Percentiles rank a stretch among this genome's conserved stretches.
phyloP scores from a whole-genome alignment of 2,113 vertebrate species.

The Scytalopus superciliaris region DNA sequence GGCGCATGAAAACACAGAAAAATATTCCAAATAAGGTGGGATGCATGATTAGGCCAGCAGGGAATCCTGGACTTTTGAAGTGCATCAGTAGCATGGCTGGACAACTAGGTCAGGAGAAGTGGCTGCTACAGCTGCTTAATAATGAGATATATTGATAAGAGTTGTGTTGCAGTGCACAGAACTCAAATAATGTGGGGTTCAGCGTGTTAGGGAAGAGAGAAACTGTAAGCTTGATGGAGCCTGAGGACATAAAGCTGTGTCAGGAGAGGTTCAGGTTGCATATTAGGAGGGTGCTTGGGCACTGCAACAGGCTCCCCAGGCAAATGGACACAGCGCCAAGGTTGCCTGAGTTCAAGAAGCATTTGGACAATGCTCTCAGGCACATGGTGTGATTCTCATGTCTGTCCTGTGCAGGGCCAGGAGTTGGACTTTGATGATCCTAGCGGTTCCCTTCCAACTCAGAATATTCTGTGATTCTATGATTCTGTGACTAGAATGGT shows the following conservation, averaged over 20 bases:
- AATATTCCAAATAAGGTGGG: not conserved
- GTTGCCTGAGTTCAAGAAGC: not conserved
- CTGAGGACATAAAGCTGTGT: not conserved
- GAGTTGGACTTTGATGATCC: not conserved
- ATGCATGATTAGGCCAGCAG: not conserved
- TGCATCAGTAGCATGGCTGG: not conserved
- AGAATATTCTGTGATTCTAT: not conserved
- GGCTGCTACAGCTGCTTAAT: not conserved
- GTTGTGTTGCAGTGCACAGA: not conserved
- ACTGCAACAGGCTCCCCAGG: not conserved
- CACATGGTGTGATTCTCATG: not conserved
- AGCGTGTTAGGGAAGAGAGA: not conserved
- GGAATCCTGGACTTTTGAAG: not conserved
- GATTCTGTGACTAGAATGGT: not conserved
- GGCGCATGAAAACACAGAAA: not conserved
- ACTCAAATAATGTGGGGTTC: not conserved
- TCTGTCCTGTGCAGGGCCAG: not conserved
- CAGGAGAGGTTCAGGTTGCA: not conserved
- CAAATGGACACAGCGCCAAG: not conserved
- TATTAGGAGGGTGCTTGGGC: not conserved
- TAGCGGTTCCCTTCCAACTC: not conserved
- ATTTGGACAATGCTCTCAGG: not conserved
- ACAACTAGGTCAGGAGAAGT: not conserved
- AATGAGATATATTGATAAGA: not conserved
- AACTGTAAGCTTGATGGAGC: not conserved